These are phyloP conservation scores for Xanthorhoe spadicearia DNA, from an alignment of 2,888 invertebrate genomes.

Conservation along the genomic window DNA sequence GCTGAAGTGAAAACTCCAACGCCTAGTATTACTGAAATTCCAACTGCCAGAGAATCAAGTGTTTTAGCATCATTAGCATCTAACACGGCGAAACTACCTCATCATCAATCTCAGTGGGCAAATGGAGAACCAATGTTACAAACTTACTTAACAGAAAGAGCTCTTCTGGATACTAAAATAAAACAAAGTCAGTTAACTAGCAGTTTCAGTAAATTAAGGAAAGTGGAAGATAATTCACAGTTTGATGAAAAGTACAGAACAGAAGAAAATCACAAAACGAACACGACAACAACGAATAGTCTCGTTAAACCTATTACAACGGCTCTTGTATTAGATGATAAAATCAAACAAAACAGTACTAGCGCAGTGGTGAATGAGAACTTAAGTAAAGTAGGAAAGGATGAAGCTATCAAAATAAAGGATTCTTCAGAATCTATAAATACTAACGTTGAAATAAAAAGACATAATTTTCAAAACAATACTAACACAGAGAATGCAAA, in stretches of 20 bases:
- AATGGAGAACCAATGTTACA: constrained; percentile 88
- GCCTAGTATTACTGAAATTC: constrained; percentile 79
- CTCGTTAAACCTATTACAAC: constrained; percentile 49
- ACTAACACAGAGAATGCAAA: constrained; percentile 83
- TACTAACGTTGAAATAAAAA: constrained; percentile 56
- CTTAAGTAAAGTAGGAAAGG: constrained; percentile 51
- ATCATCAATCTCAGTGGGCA: constrained; percentile 82
- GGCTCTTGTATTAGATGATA: constrained; percentile 47
- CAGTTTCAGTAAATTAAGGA: constrained; percentile 68
- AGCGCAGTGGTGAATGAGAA: constrained; percentile 47
- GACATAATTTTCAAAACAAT: constrained; percentile 56
- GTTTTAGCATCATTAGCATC: constrained; percentile 86
- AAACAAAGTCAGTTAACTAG: constrained; percentile 87
- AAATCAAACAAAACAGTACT: constrained; percentile 42
- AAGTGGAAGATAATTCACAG: constrained; percentile 67
- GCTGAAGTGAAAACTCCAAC: constrained; percentile 66
- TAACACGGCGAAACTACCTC: constrained; percentile 86
- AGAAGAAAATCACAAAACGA: constrained; percentile 51
- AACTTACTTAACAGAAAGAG: constrained; percentile 89
- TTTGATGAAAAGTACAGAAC: constrained; percentile 57
- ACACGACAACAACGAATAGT: constrained; percentile 47
- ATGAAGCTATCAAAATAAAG: constrained; percentile 51
- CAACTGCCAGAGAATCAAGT: constrained; percentile 86
- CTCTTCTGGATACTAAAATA: constrained; percentile 88
- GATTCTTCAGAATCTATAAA: constrained; percentile 47